These are phyloP conservation scores for Hemibagrus guttatus DNA, from an alignment of 2,797 vertebrate genomes.

Conservation along the genomic window DNA sequence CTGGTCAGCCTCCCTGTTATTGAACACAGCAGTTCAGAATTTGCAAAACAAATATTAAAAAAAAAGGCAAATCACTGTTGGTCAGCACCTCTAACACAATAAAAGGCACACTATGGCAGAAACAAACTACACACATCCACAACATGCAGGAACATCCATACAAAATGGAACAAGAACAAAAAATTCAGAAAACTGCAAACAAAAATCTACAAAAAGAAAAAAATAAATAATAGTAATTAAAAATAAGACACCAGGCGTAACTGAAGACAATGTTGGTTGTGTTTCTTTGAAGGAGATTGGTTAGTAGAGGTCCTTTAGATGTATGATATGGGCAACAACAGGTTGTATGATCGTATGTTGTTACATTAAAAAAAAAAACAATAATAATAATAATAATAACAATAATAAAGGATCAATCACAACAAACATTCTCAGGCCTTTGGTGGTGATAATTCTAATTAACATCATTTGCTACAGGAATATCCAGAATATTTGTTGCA, in stretches of 20 bases:
- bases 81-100: slow-evolving; percentile 49
- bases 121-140: slow-evolving; percentile 55
- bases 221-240: too few species aligned
- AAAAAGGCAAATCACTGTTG: slow-evolving; percentile 38
- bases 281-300: slow-evolving; percentile 60
- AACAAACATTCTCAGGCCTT: slow-evolving; percentile 51
- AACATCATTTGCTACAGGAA: background rate
- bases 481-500: slow-evolving; percentile 53
- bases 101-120: slow-evolving; percentile 50
- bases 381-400: background rate
- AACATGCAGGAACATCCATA: slow-evolving; percentile 59
- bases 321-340: slow-evolving; percentile 51
- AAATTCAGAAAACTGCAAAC: slow-evolving; percentile 32
- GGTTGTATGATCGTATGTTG: slow-evolving; percentile 49
- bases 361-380: slow-evolving; percentile 34
- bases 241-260: slow-evolving; percentile 49
- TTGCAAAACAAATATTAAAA: slow-evolving; percentile 34
- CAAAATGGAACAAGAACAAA: slow-evolving; percentile 44
- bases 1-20: slow-evolving; percentile 60
- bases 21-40: slow-evolving; percentile 30
- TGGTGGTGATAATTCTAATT: background rate
- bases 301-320: slow-evolving; percentile 58
- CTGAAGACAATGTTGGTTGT: slow-evolving; percentile 53
- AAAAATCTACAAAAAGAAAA: slow-evolving; percentile 46
- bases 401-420: slow-evolving; percentile 44